A percentile compares a stretch with the other conserved stretches of the same genome.
Evolutionary conservation across 2,113 vertebrate genomes (phyloP).

Genomic region (Cynopterus brachyotis): DNA sequence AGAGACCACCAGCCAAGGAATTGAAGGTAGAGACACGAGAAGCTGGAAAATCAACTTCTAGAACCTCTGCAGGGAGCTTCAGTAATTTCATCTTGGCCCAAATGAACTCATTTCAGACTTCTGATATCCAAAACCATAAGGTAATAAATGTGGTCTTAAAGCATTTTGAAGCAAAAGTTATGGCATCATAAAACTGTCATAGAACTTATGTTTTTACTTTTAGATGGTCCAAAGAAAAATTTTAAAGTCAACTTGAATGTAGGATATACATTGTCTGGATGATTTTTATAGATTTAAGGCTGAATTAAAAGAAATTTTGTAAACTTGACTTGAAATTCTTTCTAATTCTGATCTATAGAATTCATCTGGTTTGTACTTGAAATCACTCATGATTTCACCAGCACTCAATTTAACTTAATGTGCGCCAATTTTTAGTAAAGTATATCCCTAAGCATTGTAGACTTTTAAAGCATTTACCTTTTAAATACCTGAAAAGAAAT

Average conservation of each 20-base stretch:
- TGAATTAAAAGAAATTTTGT: background rate
- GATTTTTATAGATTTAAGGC: background rate
- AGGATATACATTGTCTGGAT: background rate
- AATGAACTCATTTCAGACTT: background rate
- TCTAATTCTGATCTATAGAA: background rate
- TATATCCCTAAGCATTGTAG: background rate
- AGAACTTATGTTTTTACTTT: background rate
- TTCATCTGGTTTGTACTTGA: background rate
- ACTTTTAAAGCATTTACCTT: background rate
- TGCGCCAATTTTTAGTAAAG: background rate
- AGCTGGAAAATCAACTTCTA: background rate
- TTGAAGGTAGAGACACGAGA: background rate
- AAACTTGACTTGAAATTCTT: background rate
- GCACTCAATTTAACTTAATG: background rate
- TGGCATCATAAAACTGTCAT: background rate
- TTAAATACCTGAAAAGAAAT: background rate
- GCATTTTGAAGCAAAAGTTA: background rate
- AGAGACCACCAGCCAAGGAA: background rate
- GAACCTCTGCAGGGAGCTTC: background rate
- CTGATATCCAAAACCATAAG: background rate
- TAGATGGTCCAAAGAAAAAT: background rate
- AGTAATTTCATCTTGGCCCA: background rate
- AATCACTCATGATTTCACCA: background rate
- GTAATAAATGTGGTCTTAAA: background rate
- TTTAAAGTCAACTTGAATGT: background rate